phyloP scores from a whole-genome alignment of 2,113 vertebrate species.

The Symphodus melops region DNA sequence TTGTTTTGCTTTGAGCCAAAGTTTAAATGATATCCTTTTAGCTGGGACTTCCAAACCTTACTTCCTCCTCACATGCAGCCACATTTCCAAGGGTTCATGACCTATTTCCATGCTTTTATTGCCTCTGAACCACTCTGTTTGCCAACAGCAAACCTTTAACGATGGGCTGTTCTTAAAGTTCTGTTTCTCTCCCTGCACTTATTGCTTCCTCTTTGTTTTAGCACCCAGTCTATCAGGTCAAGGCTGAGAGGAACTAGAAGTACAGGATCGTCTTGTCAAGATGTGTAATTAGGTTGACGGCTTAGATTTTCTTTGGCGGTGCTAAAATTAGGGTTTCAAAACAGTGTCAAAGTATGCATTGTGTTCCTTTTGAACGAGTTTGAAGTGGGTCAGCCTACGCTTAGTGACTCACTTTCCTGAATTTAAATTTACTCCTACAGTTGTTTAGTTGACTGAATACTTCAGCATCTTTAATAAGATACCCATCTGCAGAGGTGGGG shows the following conservation, averaged over 20 bases:
- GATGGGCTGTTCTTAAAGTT: neutral
- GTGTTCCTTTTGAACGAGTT: neutral
- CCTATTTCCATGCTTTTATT: neutral
- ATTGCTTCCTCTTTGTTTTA: neutral
- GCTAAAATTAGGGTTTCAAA: neutral
- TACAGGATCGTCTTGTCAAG: slow-evolving; percentile 50
- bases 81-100: neutral
- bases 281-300: neutral
- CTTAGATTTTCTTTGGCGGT: neutral
- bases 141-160: neutral
- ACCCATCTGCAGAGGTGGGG: neutral
- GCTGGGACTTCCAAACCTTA: neutral
- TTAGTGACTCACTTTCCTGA: neutral
- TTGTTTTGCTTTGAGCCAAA: neutral
- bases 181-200: neutral
- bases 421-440: neutral
- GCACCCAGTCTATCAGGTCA: neutral
- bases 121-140: neutral
- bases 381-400: neutral
- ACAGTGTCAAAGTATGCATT: neutral
- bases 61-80: neutral
- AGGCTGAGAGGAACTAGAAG: slow-evolving; percentile 42
- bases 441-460: neutral
- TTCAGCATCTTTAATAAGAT: neutral
- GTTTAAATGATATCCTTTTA: neutral